phyloP scores from a whole-genome alignment of 2,797 vertebrate species.

The Argentina silus region DNA sequence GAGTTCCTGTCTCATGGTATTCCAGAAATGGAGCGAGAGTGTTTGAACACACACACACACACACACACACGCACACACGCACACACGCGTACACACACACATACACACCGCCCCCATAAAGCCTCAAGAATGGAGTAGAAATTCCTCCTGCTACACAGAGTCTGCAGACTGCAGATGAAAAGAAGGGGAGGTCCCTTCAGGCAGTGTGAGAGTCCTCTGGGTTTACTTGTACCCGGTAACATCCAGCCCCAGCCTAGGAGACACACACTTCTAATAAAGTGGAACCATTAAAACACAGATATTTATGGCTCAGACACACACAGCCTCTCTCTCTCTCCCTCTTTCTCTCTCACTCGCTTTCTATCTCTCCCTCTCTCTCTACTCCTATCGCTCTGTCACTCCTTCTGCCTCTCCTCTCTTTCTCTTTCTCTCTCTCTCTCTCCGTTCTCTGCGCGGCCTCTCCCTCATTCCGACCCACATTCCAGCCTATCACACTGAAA shows the following conservation, averaged over 20 bases:
- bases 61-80: conserved; percentile 9
- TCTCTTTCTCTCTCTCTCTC: neutral
- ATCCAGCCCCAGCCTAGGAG: conserved; percentile 24
- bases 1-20: too few relatives aligned
- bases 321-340: too few relatives aligned
- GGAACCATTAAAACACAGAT: conserved; percentile 60
- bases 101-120: conserved; percentile 25
- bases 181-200: conserved; percentile 33
- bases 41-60: conserved; percentile 3
- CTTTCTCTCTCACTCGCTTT: neutral
- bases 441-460: conserved; percentile 51
- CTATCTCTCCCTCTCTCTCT: neutral
- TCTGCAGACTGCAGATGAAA: conserved; percentile 46
- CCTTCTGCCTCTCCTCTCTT: too few relatives aligned
- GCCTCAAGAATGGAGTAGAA: conserved; percentile 34
- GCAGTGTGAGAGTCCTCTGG: conserved; percentile 56
- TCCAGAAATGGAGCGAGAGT: neutral
- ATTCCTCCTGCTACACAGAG: conserved; percentile 11
- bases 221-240: conserved; percentile 51
- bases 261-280: conserved; percentile 55
- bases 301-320: conserved; percentile 55
- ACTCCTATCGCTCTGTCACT: too few relatives aligned
- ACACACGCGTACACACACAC: neutral
- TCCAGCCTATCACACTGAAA: conserved; percentile 55
- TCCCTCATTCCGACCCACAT: conserved; percentile 63